Base-by-base conservation (phyloP, 1,140 invertebrate genomes). In the Drosophila tani region DNA sequence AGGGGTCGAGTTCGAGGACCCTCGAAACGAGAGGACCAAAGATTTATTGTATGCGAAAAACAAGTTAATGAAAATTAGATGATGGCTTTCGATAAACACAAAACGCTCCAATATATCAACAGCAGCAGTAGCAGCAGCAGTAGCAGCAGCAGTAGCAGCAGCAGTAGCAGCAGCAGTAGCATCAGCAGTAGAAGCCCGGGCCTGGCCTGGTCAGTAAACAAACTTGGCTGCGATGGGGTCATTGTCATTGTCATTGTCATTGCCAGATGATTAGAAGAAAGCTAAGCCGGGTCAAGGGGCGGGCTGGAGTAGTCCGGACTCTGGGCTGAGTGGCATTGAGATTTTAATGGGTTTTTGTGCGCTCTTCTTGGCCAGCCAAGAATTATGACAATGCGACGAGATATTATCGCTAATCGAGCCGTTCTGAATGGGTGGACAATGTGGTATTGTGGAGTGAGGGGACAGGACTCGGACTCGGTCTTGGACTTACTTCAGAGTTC, bases 11-110 rank as follows among this genome's bases (percentile, higher is more conserved):
- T 68, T 82, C 67, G 49, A 74, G 47, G 64, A 65, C 57, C 51
- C 60, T 70, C 41, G 2, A 41, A 71, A 65, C 51, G 51, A 60
- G 51, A 56, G 59, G 38, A 68, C 50, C 57, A 80, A 56, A 79
- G 82, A 86, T 85, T 86, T 86, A 86, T 86, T 79, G 79, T 70
- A 35, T 71, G 41, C 59, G 69, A 62, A 69, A 79, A 79, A 86
- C 51, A 86, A 87, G 84, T 87, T 87, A 88, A 88, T 87, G 84
- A 88, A 87, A 88, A 81, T 84, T 81, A 88, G 83, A 87, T 87
- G 81, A 88, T 83, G 84, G 66, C 84, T 69, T 81, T 88, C 86
- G 84, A 87, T 88, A 87, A 87, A 78, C 83, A 70, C 73, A 80
- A 77, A 75, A 62, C 62, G 68, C 60, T 60, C 45, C 68, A 71